These are phyloP conservation scores for Sebastes miniatus DNA, from an alignment of 2,797 vertebrate genomes.

Conservation along the genomic window DNA sequence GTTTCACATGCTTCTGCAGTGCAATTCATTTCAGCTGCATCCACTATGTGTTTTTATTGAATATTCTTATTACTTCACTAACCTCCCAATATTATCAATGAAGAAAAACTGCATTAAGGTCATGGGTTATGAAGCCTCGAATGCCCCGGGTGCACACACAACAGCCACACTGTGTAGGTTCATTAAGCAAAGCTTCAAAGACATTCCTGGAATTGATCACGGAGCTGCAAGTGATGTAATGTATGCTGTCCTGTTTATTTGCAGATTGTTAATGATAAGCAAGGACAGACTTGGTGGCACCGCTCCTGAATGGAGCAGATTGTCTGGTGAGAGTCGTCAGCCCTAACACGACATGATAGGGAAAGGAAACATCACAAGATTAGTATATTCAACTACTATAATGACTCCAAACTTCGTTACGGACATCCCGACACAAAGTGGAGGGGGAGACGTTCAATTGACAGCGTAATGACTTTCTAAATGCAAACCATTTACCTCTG, in stretches of 20 bases:
- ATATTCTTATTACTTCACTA: slow-evolving; percentile 1
- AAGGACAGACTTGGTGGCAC: slow-evolving; percentile 81
- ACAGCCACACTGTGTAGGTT: slow-evolving; percentile 64
- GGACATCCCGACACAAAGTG: slow-evolving; percentile 43
- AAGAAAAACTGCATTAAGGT: slow-evolving; percentile 47
- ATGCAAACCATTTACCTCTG: slow-evolving; percentile 49
- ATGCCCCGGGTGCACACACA: slow-evolving; percentile 46
- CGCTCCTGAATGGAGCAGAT: slow-evolving; percentile 72
- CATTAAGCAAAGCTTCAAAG: slow-evolving; percentile 80
- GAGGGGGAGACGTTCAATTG: slow-evolving; percentile 53
- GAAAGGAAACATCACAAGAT: slow-evolving; percentile 75
- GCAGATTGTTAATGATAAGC: slow-evolving; percentile 84
- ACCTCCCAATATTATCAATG: slow-evolving; percentile 19
- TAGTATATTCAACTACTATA: slow-evolving; percentile 63
- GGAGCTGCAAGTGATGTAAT: slow-evolving; percentile 81
- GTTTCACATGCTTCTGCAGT: slow-evolving; percentile 4
- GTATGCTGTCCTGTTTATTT: slow-evolving; percentile 83
- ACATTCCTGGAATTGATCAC: slow-evolving; percentile 82
- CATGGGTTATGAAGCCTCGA: slow-evolving; percentile 51
- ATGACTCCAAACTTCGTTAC: slow-evolving; percentile 71
- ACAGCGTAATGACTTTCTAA: slow-evolving; percentile 69
- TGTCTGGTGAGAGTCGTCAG: slow-evolving; percentile 75
- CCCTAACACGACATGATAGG: slow-evolving; percentile 73
- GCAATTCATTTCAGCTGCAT: not conserved
- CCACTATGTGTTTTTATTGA: not conserved